These are phyloP conservation scores for Engystomops pustulosus DNA, from an alignment of 2,113 vertebrate species.

Conservation along the genomic window DNA sequence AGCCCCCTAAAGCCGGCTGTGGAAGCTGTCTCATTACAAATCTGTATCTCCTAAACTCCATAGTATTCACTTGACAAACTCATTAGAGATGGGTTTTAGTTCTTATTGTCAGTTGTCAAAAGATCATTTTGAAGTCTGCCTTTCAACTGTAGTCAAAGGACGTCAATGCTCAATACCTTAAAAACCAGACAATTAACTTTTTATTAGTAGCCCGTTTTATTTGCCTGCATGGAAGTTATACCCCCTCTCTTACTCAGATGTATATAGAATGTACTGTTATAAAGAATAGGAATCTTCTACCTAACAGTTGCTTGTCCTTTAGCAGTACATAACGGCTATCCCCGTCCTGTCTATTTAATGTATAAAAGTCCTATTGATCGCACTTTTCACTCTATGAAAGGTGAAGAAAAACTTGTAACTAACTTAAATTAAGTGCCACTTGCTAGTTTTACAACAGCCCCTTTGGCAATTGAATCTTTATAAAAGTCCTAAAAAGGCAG, in stretches of 20 bases:
- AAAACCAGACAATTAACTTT: no score
- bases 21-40: not conserved
- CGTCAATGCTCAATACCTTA: no score
- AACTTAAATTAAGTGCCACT: constrained; percentile 46
- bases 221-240: no score
- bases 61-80: not conserved
- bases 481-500: constrained; percentile 46
- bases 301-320: not conserved
- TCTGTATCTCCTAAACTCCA: not conserved
- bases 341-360: not conserved
- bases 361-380: constrained; percentile 1
- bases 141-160: no score
- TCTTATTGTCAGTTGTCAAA: not conserved
- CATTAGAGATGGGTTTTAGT: not conserved
- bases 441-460: constrained; percentile 14
- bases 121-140: no score
- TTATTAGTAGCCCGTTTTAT: no score
- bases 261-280: not conserved
- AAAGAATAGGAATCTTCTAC: not conserved
- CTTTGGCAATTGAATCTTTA: constrained; percentile 48
- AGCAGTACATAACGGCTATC: not conserved
- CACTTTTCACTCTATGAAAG: not conserved
- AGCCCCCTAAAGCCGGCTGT: no score
- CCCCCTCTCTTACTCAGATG: no score
- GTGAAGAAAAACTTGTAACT: constrained; percentile 40